Evolutionary conservation across 2,797 vertebrate genomes (phyloP), one percentile per base, ranked within the genome.

Genomic region (Gymnopithys bicolor): DNA sequence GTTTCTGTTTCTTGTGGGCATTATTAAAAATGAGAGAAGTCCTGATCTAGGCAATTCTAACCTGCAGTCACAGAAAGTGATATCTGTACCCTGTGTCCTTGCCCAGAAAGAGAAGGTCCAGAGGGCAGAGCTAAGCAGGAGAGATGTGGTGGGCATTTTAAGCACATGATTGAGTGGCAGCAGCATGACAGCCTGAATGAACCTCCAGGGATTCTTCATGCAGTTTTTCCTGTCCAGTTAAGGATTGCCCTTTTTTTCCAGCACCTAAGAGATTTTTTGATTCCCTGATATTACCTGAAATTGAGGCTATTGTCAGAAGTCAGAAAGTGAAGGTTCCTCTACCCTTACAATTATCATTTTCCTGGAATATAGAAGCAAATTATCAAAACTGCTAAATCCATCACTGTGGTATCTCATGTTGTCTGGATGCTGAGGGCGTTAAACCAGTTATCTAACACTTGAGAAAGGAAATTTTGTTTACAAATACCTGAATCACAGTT

Each of bases 1-100:
- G 53, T 84, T 91, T 81, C 74, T 69, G 32, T 89, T 93, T 91
- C 87, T 67, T 67, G 45, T 76, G 70, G 74, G 83, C 63, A 66
- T 87, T 93, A 84, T 90, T 93, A 82, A 93, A 93, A 93, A 52
- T 27, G 15, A 91, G 46, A 70, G n/a, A 80, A 93, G 8, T 46
- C n/a, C 30, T 56, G 60, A 94, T 79, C 41, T 74, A 74, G 60
- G 37, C 64, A 70, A 73, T 64, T 68, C 18, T 62, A 45, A 67
- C 30, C 35, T 77, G 62, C 14, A 74, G 68, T 33, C 64, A 75
- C 41, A 66, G 56, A 76, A 89, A 77, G 12, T 43, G 25, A 16
- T 81, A 74, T 32, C 45, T 69, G 27, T 17, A 46, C 41, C 32
- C 22, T 43, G n/a, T 35, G 32, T 39, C 45, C 46, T 75, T 91